These are phyloP conservation scores for Ephydatia muelleri DNA, from an alignment of 37 sponge, comb jelly and placozoan genomes.

Conservation along the genomic window DNA sequence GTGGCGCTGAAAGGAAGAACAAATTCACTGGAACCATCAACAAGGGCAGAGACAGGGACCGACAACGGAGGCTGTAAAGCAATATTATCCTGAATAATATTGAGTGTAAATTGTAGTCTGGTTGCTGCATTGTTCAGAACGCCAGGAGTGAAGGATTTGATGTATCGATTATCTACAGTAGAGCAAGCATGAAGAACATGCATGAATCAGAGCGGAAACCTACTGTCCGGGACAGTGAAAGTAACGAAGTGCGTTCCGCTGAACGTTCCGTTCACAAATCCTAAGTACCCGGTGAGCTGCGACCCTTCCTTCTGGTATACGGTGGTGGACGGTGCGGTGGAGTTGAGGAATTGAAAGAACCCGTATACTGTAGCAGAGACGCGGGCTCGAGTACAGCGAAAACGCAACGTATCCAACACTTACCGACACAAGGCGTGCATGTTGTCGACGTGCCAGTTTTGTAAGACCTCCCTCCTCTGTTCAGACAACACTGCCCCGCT, in stretches of 20 bases:
- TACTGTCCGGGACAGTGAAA: background rate
- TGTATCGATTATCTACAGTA: background rate
- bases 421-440: background rate
- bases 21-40: background rate
- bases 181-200: background rate
- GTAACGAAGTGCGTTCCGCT: background rate
- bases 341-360: background rate
- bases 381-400: background rate
- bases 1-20: background rate
- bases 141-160: background rate
- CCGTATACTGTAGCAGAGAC: background rate
- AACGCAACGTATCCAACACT: background rate
- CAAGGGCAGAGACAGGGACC: background rate
- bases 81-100: background rate
- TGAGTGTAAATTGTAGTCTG: background rate
- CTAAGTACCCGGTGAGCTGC: background rate
- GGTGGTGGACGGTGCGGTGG: background rate
- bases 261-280: background rate
- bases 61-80: background rate
- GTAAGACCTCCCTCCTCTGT: background rate
- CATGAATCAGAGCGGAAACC: background rate
- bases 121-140: background rate
- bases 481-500: background rate
- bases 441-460: background rate
- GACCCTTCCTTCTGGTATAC: background rate